Evolutionary conservation across 2,797 vertebrate genomes (phyloP), one percentile per base, ranked within the genome.

Genomic region (Parambassis ranga): DNA sequence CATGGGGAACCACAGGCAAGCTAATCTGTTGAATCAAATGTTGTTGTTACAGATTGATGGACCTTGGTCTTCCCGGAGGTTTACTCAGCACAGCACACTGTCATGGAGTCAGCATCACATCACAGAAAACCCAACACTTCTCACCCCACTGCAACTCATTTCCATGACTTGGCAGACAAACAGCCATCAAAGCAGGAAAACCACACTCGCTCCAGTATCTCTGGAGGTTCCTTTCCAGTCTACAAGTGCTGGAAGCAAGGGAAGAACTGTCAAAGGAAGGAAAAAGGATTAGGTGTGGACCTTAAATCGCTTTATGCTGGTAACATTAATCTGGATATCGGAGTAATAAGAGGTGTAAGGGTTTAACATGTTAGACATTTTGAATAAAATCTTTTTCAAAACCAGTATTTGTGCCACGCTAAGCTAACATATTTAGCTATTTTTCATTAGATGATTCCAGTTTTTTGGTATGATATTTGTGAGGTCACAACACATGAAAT

Each of bases 181-280:
- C 69, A 81, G 73, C 60, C 70, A 61, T 77, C 66, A 81, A 87
- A 85, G 85, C 83, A 84, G 70, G 68, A 85, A 87, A 90, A 86
- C 79, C 81, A 59, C 81, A 77, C 48, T 67, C 52, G 27, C 75
- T 81, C 76, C 50, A 74, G 69, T 56, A 65, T 86, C 63, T 65
- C 27, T 62, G 69, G 66, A 67, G 68, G 36, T 73, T 85, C 65
- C 67, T 39, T 52, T 77, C 71, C 56, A 76, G 77, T 39, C 60
- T 62, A 48, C 52, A 75, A 60, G 28, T 7, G 23, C 50, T 6
- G 44, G 44, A 28, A 64, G 65, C 2, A 14, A 57, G 6, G 46
- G 43, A 28, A 63, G 67, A 27, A 27, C 48, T 4, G 6, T 23
- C 36, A 59, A 43, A 49, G 41, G 20, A 39, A 27, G 39, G 0